Percentiles rank a stretch among this genome's conserved stretches.
Conservation (phyloP, 2,888 invertebrate genomes). For the Aphodius granarius region DNA sequence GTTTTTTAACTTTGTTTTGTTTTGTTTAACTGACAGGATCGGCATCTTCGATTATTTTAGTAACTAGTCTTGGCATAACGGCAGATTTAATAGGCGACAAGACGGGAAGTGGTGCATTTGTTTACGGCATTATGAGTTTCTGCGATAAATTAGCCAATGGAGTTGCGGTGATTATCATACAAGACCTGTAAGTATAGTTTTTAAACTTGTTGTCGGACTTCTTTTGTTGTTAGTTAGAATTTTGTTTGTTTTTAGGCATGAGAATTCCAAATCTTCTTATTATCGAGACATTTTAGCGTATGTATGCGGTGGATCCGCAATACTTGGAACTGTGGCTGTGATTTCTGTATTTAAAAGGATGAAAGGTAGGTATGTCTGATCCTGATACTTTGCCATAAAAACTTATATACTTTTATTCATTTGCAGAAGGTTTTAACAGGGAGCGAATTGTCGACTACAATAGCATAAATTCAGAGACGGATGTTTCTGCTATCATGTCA, state of each 20-base stretch:
- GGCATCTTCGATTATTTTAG: slow-evolving; percentile 80
- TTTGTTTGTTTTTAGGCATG: slow-evolving; percentile 48
- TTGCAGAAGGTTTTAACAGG: slow-evolving; percentile 11
- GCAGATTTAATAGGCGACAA: slow-evolving; percentile 84
- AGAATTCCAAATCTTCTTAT: slow-evolving; percentile 52
- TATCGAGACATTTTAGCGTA: slow-evolving; percentile 60
- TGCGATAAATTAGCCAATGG: slow-evolving; percentile 90
- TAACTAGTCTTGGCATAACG: slow-evolving; percentile 84
- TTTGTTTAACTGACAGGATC: slow-evolving; percentile 59
- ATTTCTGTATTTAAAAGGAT: slow-evolving; percentile 40
- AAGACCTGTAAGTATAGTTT: slow-evolving; percentile 65
- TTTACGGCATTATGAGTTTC: slow-evolving; percentile 93
- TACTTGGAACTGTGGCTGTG: slow-evolving; percentile 56
- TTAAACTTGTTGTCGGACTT: neutral
- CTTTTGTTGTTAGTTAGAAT: too few relatives aligned
- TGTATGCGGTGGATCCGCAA: slow-evolving; percentile 59
- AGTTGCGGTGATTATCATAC: slow-evolving; percentile 77
- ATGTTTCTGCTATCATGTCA: slow-evolving; percentile 8
- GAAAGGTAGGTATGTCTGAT: slow-evolving; percentile 36
- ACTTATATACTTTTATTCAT: neutral
- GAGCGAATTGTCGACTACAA: slow-evolving; percentile 21
- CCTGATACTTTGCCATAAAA: neutral
- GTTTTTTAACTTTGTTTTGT: neutral
- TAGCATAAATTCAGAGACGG: slow-evolving; percentile 24
- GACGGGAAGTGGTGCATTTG: slow-evolving; percentile 85